Conservation (phyloP, 2,888 invertebrate genomes). For the Philereme transversata region DNA sequence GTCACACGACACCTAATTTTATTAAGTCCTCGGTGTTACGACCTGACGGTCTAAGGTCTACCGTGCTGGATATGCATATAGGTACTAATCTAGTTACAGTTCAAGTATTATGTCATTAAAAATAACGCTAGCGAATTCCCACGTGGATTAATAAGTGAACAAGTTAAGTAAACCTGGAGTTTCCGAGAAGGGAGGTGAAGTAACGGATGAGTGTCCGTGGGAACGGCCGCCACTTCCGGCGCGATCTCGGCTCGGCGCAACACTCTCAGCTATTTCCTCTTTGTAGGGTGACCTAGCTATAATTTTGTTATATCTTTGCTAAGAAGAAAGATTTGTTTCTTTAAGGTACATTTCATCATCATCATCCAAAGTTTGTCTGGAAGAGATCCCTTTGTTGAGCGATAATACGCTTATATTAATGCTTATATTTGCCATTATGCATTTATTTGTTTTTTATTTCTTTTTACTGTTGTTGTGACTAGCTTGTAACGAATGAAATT, state of each 20-base stretch:
- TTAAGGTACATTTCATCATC: no score
- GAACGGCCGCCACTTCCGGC: slow-evolving; percentile 81
- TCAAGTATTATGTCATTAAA: no score
- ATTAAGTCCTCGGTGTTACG: no score
- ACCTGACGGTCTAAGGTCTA: no score
- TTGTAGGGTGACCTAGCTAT: slow-evolving; percentile 66
- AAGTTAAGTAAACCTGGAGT: slow-evolving; percentile 32
- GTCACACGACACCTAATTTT: no score
- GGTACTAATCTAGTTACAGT: no score
- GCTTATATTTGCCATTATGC: no score
- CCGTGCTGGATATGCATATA: no score
- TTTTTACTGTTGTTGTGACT: no score
- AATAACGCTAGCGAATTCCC: not conserved
- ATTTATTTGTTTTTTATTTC: no score
- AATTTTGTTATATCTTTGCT: slow-evolving; percentile 1
- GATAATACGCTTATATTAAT: no score
- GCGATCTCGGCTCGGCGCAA: slow-evolving; percentile 65
- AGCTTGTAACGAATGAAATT: no score
- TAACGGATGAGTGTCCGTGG: slow-evolving; percentile 83
- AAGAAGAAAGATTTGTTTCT: not conserved
- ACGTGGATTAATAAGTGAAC: slow-evolving; percentile 4
- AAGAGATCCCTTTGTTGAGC: not conserved
- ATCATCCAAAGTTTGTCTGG: not conserved
- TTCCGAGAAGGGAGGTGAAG: slow-evolving; percentile 62
- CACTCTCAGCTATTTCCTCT: slow-evolving; percentile 80